These are phyloP conservation scores for Physella acuta DNA, from an alignment of 1,140 invertebrate genomes.

Conservation along the genomic window DNA sequence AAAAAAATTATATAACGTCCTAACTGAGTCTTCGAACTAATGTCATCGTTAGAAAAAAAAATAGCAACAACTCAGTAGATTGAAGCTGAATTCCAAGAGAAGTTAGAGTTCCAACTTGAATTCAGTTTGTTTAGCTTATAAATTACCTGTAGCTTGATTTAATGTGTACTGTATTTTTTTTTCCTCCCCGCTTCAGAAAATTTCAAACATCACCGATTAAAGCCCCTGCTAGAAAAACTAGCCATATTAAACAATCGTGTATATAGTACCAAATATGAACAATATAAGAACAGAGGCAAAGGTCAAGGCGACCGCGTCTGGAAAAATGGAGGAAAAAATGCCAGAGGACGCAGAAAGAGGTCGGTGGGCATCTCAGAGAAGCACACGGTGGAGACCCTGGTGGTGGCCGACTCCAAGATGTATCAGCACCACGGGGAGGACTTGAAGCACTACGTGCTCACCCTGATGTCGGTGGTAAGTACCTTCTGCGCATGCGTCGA, in stretches of 20 bases:
- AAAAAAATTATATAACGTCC: too few species aligned
- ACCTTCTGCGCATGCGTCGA: constrained; percentile 1
- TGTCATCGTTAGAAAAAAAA: too few species aligned
- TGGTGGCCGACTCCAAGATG: constrained; percentile 85
- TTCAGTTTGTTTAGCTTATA: too few species aligned
- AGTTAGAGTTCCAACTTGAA: too few species aligned
- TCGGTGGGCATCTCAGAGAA: constrained; percentile 62
- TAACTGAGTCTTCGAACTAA: too few species aligned
- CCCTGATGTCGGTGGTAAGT: constrained; percentile 87
- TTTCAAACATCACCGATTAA: constrained; percentile 41
- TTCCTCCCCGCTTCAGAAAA: too few species aligned
- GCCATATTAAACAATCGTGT: neutral
- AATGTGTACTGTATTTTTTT: too few species aligned
- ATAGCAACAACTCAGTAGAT: too few species aligned
- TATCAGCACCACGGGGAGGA: constrained; percentile 64
- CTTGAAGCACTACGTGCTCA: constrained; percentile 77
- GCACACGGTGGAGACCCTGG: constrained; percentile 79
- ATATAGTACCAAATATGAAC: neutral
- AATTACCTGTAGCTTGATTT: too few species aligned
- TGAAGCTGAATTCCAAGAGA: too few species aligned
- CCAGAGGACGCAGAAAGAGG: constrained; percentile 29
- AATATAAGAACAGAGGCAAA: neutral
- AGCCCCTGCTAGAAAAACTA: constrained; percentile 1
- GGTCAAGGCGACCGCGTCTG: neutral
- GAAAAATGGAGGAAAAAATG: neutral